A percentile compares a stretch with the other conserved stretches of the same genome.
These are phyloP conservation scores for Clarias batrachus DNA, from an alignment of 2,113 vertebrate species.

Conservation along the genomic window DNA sequence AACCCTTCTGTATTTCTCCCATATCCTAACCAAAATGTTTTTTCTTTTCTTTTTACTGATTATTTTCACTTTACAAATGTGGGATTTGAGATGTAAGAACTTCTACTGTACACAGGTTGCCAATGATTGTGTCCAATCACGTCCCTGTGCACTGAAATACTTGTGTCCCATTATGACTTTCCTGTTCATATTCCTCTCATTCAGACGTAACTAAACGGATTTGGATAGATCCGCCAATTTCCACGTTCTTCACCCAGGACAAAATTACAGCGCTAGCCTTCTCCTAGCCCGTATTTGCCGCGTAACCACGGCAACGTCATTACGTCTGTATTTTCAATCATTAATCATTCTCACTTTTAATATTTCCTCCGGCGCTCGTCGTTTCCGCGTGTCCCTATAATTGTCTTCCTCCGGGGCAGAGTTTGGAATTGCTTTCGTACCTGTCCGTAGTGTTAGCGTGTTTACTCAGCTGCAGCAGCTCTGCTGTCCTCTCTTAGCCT, in stretches of 20 bases:
- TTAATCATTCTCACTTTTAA: conserved; percentile 55
- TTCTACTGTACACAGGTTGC: background rate
- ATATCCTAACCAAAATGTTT: background rate
- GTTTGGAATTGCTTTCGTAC: conserved; percentile 56
- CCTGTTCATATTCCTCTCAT: conserved; percentile 13
- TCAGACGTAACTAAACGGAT: conserved; percentile 10
- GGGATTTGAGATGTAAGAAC: background rate
- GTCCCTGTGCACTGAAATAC: background rate
- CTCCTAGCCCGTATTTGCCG: conserved; percentile 1
- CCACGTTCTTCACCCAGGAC: background rate
- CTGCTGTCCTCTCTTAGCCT: conserved; percentile 68
- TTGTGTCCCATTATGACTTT: background rate
- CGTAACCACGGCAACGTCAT: conserved; percentile 38
- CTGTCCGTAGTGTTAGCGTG: conserved; percentile 66
- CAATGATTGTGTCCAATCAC: background rate
- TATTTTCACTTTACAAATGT: background rate
- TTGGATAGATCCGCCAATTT: conserved; percentile 7
- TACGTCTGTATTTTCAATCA: conserved; percentile 49
- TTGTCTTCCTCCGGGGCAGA: conserved; percentile 47
- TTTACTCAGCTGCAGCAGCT: conserved; percentile 77
- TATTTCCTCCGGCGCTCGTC: conserved; percentile 42
- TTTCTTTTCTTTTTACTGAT: background rate
- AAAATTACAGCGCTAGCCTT: background rate
- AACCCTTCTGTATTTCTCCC: background rate
- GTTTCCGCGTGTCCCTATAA: conserved; percentile 41